phyloP scores from a whole-genome alignment of 2,888 invertebrate genomes.

The Chrysolina haemoptera region DNA sequence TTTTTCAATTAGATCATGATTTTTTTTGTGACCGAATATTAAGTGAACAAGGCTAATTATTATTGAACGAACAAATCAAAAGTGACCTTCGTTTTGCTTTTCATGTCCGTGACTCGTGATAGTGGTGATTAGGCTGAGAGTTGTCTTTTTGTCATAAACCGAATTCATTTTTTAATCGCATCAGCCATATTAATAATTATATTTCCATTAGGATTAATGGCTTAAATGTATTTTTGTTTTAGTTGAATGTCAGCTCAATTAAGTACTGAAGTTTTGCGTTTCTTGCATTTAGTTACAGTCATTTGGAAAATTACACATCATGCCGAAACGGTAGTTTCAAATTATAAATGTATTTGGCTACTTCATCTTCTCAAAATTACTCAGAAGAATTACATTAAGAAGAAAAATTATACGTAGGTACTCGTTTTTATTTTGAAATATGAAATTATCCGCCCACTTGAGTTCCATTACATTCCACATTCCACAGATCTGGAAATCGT shows the following conservation, averaged over 20 bases:
- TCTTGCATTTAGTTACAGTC: constrained; percentile 55
- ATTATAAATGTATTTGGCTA: constrained; percentile 54
- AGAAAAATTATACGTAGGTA: constrained; percentile 32
- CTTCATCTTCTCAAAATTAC: constrained; percentile 47
- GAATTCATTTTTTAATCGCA: constrained; percentile 52
- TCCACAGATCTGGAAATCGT: not conserved
- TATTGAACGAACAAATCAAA: constrained; percentile 50
- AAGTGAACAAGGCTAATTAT: constrained; percentile 49
- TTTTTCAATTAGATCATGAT: constrained; percentile 44
- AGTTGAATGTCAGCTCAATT: constrained; percentile 55
- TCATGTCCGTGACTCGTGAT: constrained; percentile 40
- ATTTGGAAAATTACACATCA: constrained; percentile 51
- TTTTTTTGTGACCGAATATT: constrained; percentile 28
- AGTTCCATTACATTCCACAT: constrained; percentile 27
- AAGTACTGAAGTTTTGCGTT: constrained; percentile 52
- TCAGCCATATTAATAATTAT: constrained; percentile 54
- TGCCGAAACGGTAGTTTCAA: constrained; percentile 48
- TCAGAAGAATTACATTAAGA: constrained; percentile 40
- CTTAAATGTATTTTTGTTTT: constrained; percentile 58
- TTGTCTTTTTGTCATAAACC: constrained; percentile 57
- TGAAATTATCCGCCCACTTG: constrained; percentile 34
- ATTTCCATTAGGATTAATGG: constrained; percentile 60
- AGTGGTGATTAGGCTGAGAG: constrained; percentile 45
- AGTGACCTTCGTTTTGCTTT: constrained; percentile 47
- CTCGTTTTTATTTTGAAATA: constrained; percentile 31